Percentiles rank a stretch among this genome's conserved stretches.
Conservation (phyloP, 2,888 invertebrate genomes). For the Drosophila helvetica region DNA sequence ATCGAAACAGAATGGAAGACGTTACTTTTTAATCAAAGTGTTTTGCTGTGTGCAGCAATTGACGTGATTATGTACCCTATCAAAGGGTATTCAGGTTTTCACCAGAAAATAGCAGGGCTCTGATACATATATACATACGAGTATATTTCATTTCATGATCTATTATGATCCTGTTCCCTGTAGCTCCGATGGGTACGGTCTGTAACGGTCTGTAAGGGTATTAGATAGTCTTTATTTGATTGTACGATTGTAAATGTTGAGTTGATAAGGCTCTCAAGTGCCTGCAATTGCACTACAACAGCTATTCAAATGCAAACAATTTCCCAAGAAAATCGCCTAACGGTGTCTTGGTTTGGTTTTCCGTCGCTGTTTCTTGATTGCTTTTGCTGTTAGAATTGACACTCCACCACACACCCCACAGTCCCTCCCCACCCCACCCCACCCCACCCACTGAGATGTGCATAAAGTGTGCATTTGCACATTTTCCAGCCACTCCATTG, state of each 20-base stretch:
- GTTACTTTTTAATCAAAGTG: constrained; percentile 25
- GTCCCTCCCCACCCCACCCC: background rate
- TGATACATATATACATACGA: too few relatives aligned
- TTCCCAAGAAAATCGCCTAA: background rate
- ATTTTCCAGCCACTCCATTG: background rate
- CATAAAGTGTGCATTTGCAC: background rate
- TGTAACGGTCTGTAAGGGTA: too few relatives aligned
- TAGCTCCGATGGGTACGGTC: too few relatives aligned
- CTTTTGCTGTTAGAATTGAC: background rate
- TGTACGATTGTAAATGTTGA: too few relatives aligned
- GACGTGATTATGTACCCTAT: background rate
- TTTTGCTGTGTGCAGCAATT: background rate
- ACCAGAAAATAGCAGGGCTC: too few relatives aligned
- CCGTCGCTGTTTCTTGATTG: background rate
- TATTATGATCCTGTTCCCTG: too few relatives aligned
- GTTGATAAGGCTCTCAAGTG: constrained; percentile 32
- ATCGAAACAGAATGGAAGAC: constrained; percentile 28
- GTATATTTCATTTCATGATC: too few relatives aligned
- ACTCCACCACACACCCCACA: background rate
- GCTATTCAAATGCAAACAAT: background rate
- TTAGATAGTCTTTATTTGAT: too few relatives aligned
- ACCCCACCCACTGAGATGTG: background rate
- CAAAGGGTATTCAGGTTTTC: background rate
- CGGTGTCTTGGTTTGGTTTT: background rate
- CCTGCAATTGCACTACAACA: constrained; percentile 32